A percentile compares a stretch with the other conserved stretches of the same genome.
phyloP scores from a whole-genome alignment of 2,888 invertebrate genomes.

The Hydrotaea diabolus region DNA sequence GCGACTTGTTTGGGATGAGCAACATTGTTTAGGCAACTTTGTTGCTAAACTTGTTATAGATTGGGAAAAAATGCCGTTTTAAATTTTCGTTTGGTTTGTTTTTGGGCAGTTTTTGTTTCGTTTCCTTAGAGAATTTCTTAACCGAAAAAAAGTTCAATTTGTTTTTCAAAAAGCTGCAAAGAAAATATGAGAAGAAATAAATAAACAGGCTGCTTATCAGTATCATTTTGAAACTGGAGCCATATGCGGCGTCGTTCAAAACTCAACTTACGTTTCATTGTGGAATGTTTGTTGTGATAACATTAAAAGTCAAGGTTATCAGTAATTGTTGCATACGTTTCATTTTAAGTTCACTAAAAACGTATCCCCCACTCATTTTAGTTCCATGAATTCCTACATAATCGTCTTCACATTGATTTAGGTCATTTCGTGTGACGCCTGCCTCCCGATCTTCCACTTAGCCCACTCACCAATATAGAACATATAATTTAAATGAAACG shows the following conservation, averaged over 20 bases:
- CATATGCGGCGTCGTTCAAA: constrained; percentile 35
- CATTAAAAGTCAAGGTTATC: constrained; percentile 64
- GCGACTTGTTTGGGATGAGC: constrained; percentile 38
- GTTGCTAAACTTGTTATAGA: constrained; percentile 53
- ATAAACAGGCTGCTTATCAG: constrained; percentile 40
- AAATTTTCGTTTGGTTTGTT: too few species aligned
- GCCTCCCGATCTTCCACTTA: too few species aligned
- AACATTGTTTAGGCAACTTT: constrained; percentile 63
- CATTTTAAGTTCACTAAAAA: constrained; percentile 16
- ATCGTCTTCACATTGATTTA: constrained; percentile 41
- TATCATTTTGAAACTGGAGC: not conserved
- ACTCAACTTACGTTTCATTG: constrained; percentile 61
- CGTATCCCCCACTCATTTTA: too few species aligned
- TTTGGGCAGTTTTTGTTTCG: constrained; percentile 43
- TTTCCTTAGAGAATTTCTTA: constrained; percentile 30
- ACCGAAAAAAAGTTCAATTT: constrained; percentile 16
- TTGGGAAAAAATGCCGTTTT: too few species aligned
- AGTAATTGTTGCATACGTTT: constrained; percentile 9
- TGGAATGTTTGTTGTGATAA: constrained; percentile 9
- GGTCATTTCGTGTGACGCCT: constrained; percentile 32
- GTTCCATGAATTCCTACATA: not conserved
- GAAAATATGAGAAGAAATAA: not conserved
- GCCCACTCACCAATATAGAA: too few species aligned
- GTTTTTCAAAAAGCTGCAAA: constrained; percentile 54
- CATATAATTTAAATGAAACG: too few species aligned